Evolutionary conservation across 1,140 invertebrate genomes (phyloP), one percentile per base, ranked within the genome.

Genomic region (Megalopta genalis): DNA sequence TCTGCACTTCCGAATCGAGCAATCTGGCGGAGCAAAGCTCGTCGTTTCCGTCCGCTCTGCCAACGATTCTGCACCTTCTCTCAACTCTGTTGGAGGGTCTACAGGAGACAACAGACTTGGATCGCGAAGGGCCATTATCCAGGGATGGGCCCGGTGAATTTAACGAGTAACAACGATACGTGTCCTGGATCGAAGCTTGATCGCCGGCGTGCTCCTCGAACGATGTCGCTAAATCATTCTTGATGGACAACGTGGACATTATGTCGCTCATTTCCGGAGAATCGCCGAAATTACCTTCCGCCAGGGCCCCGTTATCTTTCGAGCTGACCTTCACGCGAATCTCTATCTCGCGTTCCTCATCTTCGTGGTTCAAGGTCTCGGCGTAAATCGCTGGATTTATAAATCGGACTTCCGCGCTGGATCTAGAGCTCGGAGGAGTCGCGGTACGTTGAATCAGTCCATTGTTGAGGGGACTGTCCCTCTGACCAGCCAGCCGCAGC

Each of bases 311-410:
- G 49, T 54, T 23, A 23, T 74, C 37, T 14, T 65, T 81, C 0
- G 14, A 66, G 27, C n/a, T 27, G 57, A 75, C 18, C 7, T 52
- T 81, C 16, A 67, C 64, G 25, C 60, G 21, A 62, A 80, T 69
- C 12, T 80, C 18, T 2, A 54, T 7, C 14, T 63, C 67, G 5
- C 59, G 27, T 21, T 67, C 69, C 0, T 60, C 32, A 1, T 83
- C 69, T 23, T 85, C 66, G 12, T 21, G 21, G 12, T 84, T 65
- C 10, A 86, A 18, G 1, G 84, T 60, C 46, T 87, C 85, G 2
- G 81, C 80, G 23, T 88, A 88, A 66, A 88, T 90, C 6, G 88
- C 85, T n/a, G 89, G 81, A 79, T 90, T 87, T 18, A 88, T 83
- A 27, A 80, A 86, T 14, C 87, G 83, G 21, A 90, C 75, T 16